Conservation (phyloP, 2,797 vertebrate species). For the Ctenochaetus hawaiiensis region DNA sequence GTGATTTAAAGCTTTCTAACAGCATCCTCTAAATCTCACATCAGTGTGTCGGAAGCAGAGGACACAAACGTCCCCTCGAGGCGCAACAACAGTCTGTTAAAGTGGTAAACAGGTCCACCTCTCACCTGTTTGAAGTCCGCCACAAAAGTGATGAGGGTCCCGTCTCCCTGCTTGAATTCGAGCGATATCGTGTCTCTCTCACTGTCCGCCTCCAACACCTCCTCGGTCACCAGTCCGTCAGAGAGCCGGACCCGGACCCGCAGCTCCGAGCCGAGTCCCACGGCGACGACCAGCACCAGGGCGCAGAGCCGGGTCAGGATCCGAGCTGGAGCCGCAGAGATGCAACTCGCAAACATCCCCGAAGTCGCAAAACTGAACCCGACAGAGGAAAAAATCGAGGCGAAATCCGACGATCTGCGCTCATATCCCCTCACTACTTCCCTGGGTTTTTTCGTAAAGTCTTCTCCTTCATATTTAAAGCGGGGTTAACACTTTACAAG, state of each 20-base stretch:
- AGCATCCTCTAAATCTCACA: not conserved
- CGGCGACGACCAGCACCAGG: slow-evolving; percentile 67
- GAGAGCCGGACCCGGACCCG: slow-evolving; percentile 92
- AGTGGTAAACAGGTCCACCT: not conserved
- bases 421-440: slow-evolving; percentile 63
- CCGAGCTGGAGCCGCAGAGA: slow-evolving; percentile 68
- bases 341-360: slow-evolving; percentile 84
- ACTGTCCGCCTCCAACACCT: slow-evolving; percentile 93
- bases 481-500: slow-evolving; percentile 15
- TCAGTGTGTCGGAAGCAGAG: not conserved
- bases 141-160: slow-evolving; percentile 92
- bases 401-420: slow-evolving; percentile 46
- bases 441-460: slow-evolving; percentile 48
- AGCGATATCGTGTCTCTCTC: slow-evolving; percentile 90
- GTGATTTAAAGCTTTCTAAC: not conserved
- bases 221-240: slow-evolving; percentile 93
- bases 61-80: not conserved
- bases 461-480: slow-evolving; percentile 53
- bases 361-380: slow-evolving; percentile 66
- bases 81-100: not conserved
- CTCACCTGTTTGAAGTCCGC: slow-evolving; percentile 96
- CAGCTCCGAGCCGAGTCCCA: slow-evolving; percentile 86
- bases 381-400: slow-evolving; percentile 57
- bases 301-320: slow-evolving; percentile 69
- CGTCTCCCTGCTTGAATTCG: slow-evolving; percentile 93